Base-by-base conservation (phyloP, 2,797 vertebrate genomes). In the Aratinga solstitialis region DNA sequence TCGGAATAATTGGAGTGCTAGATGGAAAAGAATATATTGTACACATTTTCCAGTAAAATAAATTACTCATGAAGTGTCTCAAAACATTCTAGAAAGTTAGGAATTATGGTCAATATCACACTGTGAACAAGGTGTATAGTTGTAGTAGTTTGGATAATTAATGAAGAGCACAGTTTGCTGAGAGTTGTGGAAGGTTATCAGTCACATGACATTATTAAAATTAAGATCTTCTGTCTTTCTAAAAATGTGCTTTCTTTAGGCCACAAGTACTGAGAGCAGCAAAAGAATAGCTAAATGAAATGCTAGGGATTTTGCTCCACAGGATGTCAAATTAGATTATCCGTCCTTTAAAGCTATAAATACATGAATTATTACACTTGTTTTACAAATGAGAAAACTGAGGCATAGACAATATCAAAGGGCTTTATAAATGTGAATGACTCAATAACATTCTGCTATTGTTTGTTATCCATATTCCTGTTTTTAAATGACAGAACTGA, bases 381-480 rank as follows among this genome's bases (percentile, higher is more conserved):
- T 95, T 95, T 96, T 95, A 96, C 88, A 95, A 95, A 95, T 96
- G 96, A 94, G 93, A 97, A 97, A 95, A 95, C 92, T 87, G 88
- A 95, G 95, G 92, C 87, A 95, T 83, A 93, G 95, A 93, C 88
- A 93, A 89, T 93, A 95, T 94, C 82, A 87, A 95, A 96, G 86
- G 91, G 78, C 90, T 95, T 95, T 96, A 82, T 80, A 97, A 96
- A 97, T 91, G 96, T 83, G 95, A 97, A 92, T 19, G 47, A 96
- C 95, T 97, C 94, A 92, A 92, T 96, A 97, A 90, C 89, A 94
- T 89, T 96, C 86, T 95, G 93, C 94, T 89, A 93, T 95, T 96
- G 95, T 96, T 97, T 97, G 95, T 95, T 95, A 96, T 93, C 93
- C 94, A 59, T 93, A 90, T 90, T 84, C 90, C 95, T 96, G 93